phyloP scores from a whole-genome alignment of 2,113 vertebrate species.

The Hypomesus transpacificus region DNA sequence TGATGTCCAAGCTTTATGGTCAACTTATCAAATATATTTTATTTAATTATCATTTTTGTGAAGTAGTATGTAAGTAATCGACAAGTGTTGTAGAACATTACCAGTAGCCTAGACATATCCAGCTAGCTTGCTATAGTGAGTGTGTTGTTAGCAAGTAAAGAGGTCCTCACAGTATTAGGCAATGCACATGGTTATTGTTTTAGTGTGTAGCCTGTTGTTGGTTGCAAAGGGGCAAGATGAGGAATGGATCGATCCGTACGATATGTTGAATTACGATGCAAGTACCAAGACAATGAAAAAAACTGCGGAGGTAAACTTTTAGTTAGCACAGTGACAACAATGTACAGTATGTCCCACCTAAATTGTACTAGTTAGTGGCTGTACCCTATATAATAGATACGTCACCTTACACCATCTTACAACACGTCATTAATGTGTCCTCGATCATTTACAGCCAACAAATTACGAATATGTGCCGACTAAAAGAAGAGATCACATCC shows the following conservation, averaged over 20 bases:
- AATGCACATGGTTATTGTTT: neutral
- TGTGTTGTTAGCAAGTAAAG: no score
- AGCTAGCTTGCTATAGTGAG: no score
- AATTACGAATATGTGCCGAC: conserved; percentile 58
- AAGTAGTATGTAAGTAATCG: no score
- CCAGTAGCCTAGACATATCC: no score
- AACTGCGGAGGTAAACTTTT: conserved; percentile 47
- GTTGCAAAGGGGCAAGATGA: conserved; percentile 17
- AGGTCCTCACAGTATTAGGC: no score
- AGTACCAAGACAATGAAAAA: conserved; percentile 61
- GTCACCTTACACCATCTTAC: no score
- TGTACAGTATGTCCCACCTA: neutral
- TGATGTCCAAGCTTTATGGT: no score
- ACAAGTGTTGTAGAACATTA: no score
- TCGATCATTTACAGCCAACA: conserved; percentile 31
- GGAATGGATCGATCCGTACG: conserved; percentile 66
- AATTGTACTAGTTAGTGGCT: neutral
- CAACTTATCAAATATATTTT: no score
- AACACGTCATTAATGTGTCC: neutral
- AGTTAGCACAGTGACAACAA: no score
- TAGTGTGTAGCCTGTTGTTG: conserved; percentile 30
- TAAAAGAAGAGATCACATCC: conserved; percentile 56
- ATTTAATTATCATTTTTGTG: no score
- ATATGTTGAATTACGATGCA: conserved; percentile 69
- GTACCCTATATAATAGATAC: neutral